Percentiles rank a stretch among this genome's conserved stretches.
Evolutionary conservation across 2,888 invertebrate species (phyloP).

Genomic region (Oscheius onirici): DNA sequence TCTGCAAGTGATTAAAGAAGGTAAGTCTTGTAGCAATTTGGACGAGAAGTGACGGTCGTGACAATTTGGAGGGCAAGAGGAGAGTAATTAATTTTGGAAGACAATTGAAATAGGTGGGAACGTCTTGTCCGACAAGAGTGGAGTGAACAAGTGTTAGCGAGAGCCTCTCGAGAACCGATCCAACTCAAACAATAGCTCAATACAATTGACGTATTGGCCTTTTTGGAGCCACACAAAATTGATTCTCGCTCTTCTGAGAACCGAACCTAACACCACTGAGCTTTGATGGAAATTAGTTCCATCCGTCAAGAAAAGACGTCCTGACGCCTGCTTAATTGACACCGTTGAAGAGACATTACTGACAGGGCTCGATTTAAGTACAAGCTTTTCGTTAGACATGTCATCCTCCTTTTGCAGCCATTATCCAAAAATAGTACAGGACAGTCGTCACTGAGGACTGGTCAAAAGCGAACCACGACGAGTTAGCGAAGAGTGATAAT

Average conservation of each 20-base stretch:
- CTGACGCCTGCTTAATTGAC: constrained; percentile 16
- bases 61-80: constrained; percentile 3
- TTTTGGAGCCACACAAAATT: background rate
- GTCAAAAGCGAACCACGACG: too few relatives aligned
- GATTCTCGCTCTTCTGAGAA: too few relatives aligned
- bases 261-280: too few relatives aligned
- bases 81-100: constrained; percentile 6
- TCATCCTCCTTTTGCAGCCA: too few relatives aligned
- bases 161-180: constrained; percentile 26
- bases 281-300: constrained; percentile 12
- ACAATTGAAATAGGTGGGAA: constrained; percentile 5
- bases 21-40: background rate
- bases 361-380: too few relatives aligned
- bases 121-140: constrained; percentile 10
- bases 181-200: constrained; percentile 22
- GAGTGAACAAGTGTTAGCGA: constrained; percentile 25
- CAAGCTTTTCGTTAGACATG: too few relatives aligned
- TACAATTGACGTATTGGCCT: constrained; percentile 6
- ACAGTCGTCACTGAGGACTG: too few relatives aligned
- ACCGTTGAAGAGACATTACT: background rate
- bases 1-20: constrained; percentile 9
- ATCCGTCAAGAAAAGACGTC: constrained; percentile 11
- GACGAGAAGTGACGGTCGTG: background rate
- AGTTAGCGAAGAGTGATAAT: too few relatives aligned
- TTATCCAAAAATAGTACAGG: too few relatives aligned